phyloP scores from a whole-genome alignment of 2,797 vertebrate genomes.

The Rhadinocentrus ornatus region DNA sequence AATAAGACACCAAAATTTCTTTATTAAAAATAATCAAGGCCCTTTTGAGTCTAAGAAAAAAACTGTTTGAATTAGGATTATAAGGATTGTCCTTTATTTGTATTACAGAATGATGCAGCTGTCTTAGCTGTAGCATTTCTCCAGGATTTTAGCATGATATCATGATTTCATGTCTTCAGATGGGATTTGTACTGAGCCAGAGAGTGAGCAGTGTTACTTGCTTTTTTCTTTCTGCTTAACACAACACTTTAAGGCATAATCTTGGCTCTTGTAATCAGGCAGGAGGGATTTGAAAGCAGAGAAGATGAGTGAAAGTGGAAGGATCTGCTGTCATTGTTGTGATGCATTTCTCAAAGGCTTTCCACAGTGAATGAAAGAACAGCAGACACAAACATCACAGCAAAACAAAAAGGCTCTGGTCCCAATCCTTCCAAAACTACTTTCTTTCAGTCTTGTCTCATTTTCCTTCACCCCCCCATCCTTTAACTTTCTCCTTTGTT shows the following conservation, averaged over 20 bases:
- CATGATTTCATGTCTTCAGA: not conserved
- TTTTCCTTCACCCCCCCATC: not conserved
- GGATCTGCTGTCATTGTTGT: constrained; percentile 28
- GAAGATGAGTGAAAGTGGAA: constrained; percentile 18
- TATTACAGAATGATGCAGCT: not conserved
- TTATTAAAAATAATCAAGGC: not conserved
- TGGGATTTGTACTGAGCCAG: constrained; percentile 15
- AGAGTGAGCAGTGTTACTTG: constrained; percentile 13
- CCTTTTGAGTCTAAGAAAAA: not conserved
- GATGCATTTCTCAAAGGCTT: constrained; percentile 29
- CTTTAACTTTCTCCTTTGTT: too few species aligned
- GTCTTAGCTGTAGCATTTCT: constrained; percentile 1
- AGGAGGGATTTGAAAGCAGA: constrained; percentile 42
- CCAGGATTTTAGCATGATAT: constrained; percentile 1
- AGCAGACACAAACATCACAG: constrained; percentile 13
- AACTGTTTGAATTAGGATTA: constrained; percentile 1
- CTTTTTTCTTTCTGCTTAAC: constrained; percentile 52
- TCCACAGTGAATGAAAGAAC: constrained; percentile 6
- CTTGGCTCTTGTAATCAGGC: constrained; percentile 54
- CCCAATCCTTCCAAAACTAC: constrained; percentile 7
- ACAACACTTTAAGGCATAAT: constrained; percentile 42
- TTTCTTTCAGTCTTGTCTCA: constrained; percentile 1
- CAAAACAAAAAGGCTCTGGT: constrained; percentile 2
- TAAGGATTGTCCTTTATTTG: not conserved
- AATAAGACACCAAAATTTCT: too few species aligned